These are phyloP conservation scores for Mesorhabditis belari DNA, from an alignment of 2,888 invertebrate species.

Conservation along the genomic window DNA sequence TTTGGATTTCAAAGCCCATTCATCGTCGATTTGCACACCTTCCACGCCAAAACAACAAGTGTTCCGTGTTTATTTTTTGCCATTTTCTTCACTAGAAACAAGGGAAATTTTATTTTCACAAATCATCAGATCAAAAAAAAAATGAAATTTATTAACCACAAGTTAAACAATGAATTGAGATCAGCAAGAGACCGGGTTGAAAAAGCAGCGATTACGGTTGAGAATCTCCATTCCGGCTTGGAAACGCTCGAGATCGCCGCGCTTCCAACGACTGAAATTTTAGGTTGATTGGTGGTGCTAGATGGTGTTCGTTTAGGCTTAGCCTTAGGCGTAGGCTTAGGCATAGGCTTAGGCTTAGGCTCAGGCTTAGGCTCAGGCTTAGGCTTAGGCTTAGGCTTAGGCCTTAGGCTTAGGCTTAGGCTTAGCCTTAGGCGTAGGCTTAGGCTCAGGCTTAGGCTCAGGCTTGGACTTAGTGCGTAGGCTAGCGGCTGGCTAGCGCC, in stretches of 20 bases:
- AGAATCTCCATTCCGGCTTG: not conserved
- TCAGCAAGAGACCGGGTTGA: not conserved
- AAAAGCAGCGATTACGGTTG: not conserved
- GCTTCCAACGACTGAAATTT: not conserved
- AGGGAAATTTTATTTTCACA: no score
- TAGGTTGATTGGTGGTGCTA: not conserved
- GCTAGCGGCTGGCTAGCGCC: no score
- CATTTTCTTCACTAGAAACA: no score
- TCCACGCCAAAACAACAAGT: no score
- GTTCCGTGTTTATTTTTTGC: no score
- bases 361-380: not conserved
- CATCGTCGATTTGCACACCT: no score
- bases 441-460: no score
- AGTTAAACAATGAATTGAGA: not conserved
- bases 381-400: not conserved
- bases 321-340: not conserved
- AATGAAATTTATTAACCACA: not conserved
- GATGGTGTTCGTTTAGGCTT: not conserved
- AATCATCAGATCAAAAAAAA: slow-evolving; percentile 1
- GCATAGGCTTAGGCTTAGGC: not conserved
- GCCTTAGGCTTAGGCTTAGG: not conserved
- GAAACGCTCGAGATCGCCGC: not conserved
- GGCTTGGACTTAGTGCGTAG: no score
- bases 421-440: no score
- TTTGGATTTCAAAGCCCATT: no score